Base-by-base conservation (phyloP, 2,113 vertebrate genomes). In the Ceyx melanurus region DNA sequence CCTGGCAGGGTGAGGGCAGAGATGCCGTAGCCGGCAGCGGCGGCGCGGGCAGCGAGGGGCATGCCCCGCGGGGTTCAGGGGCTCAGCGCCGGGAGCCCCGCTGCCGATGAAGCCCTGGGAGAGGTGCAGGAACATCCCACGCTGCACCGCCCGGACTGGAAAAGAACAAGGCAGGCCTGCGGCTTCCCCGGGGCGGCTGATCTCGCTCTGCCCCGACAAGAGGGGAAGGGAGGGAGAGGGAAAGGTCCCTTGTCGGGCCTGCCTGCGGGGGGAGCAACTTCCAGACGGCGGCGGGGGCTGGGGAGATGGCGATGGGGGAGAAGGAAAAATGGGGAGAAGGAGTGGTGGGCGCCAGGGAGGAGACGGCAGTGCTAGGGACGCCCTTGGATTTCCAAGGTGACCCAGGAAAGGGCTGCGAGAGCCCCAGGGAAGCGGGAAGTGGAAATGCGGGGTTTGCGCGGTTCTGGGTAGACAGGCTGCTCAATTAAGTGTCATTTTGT, bases 111-210 rank as follows among this genome's bases (percentile, higher is more conserved):
- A 64, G 68, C 42, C 29, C 46, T 11, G 51, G 56, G 37, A 80
- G 60, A 28, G 54, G 88, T 29, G 60, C 80, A 4, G n/a, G 40
- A 61, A 70, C 54, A 19, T 15, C 70, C 61, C 40, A 67, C 83
- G 90, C 88, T 88, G 79, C 7, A 2, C 65, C 13, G 4, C 18
- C 29, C 16, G 2, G 57, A 64, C 35, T 91, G 92, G 90, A 90
- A 88, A 72, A 91, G 90, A 48, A 91, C 73, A 75, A 92, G 88
- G 92, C 82, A 95, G 92, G 96, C 86, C 88, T 68, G 75, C 5
- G 14, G 67, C 54, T 85, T 40, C 46, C 77, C 35, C 25, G 1
- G 48, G 48, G 46, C 7, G 1, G 80, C 45, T 72, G 37, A 75
- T 75, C 76, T 48, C 4, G 0, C 65, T 46, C 33, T 67, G 46